phyloP scores from a whole-genome alignment of 2,797 vertebrate genomes.

The Argya squamiceps region DNA sequence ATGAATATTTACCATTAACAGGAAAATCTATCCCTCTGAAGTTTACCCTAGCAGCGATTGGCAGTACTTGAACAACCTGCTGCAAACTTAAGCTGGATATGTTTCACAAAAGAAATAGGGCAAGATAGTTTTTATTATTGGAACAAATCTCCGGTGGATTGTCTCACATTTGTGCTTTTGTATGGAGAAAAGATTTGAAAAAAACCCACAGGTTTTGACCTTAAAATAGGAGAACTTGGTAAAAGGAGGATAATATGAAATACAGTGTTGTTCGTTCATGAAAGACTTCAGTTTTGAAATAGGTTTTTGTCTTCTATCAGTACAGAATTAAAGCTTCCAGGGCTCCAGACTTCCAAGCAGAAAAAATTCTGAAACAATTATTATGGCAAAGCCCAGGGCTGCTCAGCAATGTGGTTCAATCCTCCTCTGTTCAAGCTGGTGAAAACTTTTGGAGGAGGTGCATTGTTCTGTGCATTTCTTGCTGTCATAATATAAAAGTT shows the following conservation, averaged over 20 bases:
- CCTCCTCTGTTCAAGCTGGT: background rate
- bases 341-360: background rate
- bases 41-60: background rate
- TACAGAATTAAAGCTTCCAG: background rate
- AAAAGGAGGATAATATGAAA: constrained; percentile 1
- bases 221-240: background rate
- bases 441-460: background rate
- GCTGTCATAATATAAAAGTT: background rate
- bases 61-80: background rate
- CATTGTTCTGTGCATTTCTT: background rate
- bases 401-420: background rate
- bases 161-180: background rate
- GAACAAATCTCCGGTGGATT: background rate
- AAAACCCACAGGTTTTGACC: background rate
- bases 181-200: background rate
- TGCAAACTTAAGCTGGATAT: background rate
- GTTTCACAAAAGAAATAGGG: background rate
- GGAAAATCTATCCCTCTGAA: background rate
- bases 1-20: background rate
- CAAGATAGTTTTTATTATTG: background rate
- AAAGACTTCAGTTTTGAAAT: background rate
- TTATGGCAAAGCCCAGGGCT: background rate
- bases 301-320: background rate
- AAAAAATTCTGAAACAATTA: background rate
- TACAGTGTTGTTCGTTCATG: background rate